Conservation (phyloP, 1,140 invertebrate species). For the Trypoxylus dichotomus region DNA sequence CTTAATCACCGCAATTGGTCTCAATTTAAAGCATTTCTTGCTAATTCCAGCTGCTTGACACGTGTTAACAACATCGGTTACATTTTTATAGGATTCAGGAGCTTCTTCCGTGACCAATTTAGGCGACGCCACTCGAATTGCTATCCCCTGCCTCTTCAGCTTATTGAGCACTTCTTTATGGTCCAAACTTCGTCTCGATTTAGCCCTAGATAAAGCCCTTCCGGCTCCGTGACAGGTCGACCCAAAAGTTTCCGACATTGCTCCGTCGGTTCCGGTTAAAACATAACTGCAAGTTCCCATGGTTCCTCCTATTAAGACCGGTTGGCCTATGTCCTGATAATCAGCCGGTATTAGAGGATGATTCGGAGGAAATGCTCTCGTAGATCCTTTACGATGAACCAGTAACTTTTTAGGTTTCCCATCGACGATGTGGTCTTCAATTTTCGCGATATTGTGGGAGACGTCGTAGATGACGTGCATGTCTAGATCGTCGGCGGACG, state of each 20-base stretch:
- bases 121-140: slow-evolving; percentile 97
- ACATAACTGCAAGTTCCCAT: slow-evolving; percentile 99
- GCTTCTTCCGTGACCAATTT: slow-evolving; percentile 99
- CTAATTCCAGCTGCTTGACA: slow-evolving; percentile 97
- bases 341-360: slow-evolving; percentile 99
- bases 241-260: slow-evolving; percentile 98
- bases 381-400: slow-evolving; percentile 88
- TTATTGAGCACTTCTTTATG: slow-evolving; percentile 89
- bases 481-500: slow-evolving; percentile 96
- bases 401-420: slow-evolving; percentile 93
- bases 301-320: slow-evolving; percentile 97
- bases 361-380: slow-evolving; percentile 87
- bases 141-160: slow-evolving; percentile 87
- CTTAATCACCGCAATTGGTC: slow-evolving; percentile 94
- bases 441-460: slow-evolving; percentile 99
- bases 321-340: slow-evolving; percentile 97
- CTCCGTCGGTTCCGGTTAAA: slow-evolving; percentile 95
- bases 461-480: slow-evolving; percentile 99
- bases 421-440: slow-evolving; percentile 96
- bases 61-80: slow-evolving; percentile 98
- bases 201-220: slow-evolving; percentile 94
- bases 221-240: slow-evolving; percentile 99
- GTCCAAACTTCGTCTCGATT: slow-evolving; percentile 93
- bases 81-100: slow-evolving; percentile 99
- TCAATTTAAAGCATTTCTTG: slow-evolving; percentile 95